Evolutionary conservation across 2,888 invertebrate species (phyloP), one percentile per base, ranked within the genome.

Genomic region (Sesia apiformis): DNA sequence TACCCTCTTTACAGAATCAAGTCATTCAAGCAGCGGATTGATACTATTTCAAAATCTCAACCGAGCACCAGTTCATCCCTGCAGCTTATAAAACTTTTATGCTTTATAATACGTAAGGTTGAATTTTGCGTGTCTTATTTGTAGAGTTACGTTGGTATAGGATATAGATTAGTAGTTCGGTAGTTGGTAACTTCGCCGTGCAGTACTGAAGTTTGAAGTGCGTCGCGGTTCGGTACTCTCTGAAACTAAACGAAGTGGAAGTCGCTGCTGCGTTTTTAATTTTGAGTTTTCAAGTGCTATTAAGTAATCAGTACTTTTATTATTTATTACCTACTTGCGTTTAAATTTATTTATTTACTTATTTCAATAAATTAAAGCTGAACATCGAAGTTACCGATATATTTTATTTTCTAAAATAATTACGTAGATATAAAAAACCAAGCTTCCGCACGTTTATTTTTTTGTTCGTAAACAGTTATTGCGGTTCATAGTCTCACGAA

Each of bases 111-210:
- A 23, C 23, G 23, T 75, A 76, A 69, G 74, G 79, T 74, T 70
- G 66, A 63, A 67, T 74, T 77, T 75, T 68, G 74, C 51, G 49
- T 61, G 63, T 60, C 66, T 68, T 65, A 64, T 70, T 71, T 70
- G 65, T 58, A 64, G 72, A 75, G 70, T 78, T 76, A 38, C 52
- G 40, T 46, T 53, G 40, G 54, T 57, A 40, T 56, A 53, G 69
- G 66, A 72, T 77, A 74, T 72, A 72, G 79, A 81, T 81, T 80
- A 77, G 80, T 70, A 74, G 74, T 72, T 57, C 62, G 65, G 65
- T 66, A 71, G 56, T 53, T 55, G 55, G 58, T 50, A 65, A 75
- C 73, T 75, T 74, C 64, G 58, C 59, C 61, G 53, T 40, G 39
- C 40, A 23, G 50, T 23, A 50, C 50, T 39, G 50, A 76, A 74